Base-by-base conservation (phyloP, 1,140 invertebrate species). In the Thaumetopoea pityocampa region DNA sequence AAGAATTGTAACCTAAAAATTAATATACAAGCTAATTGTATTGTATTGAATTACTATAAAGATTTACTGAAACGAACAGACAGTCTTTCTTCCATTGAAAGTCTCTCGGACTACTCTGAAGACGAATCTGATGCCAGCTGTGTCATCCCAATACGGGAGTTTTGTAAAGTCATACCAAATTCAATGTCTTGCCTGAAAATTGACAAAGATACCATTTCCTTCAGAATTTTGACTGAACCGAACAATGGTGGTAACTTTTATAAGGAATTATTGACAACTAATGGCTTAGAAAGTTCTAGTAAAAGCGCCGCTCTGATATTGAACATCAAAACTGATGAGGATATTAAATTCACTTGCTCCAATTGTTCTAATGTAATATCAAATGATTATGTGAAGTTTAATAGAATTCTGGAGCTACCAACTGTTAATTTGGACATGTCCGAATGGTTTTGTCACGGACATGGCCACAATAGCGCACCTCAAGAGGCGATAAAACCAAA, bases 391-490 rank as follows among this genome's bases (percentile, higher is more conserved):
- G 35, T 80, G 0, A 69, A 72, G 18, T 88, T 88, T 72, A 46
- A 85, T 16, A 70, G 87, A 40, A 67, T 88, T 57, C 67, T 89
- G 40, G 87, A 88, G 35, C 62, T 89, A 30, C 87, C 88, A 4
- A 80, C 85, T 1, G 65, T 80, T 17, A 86, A 85, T 79, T 58
- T 84, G 35, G 87, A 88, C 47, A 76, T 83, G 60, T 82, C 74
- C 0, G 87, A 88, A 36, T 88, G 87, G 87, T 89, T 88, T 59
- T 89, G 88, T 47, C 87, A 88, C 49, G 74, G 64, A 2, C 72
- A 78, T 7, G 37, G 56, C 0, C 36, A 40, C 2, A 16, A 17
- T 3, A 16, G 3, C 67, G 71, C 36, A 29, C 42, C 2, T 61
- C 68, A 29, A 43, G 54, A 10, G 42, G 54, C 10, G 24, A 54